Conservation (phyloP, 2,113 vertebrate species). For the Tamias sibiricus region DNA sequence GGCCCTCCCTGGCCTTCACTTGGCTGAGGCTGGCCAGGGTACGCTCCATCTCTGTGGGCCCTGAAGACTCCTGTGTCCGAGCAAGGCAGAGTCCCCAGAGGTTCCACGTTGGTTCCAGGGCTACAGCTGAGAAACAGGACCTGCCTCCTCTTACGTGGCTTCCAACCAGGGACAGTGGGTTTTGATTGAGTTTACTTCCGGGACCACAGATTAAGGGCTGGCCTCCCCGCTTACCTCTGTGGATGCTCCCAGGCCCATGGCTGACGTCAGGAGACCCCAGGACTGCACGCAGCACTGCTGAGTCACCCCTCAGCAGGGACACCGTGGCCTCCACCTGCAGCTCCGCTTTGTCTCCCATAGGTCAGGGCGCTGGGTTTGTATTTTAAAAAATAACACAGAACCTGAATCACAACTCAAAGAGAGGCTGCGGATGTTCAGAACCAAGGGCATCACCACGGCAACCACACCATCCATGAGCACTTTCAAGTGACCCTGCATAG, state of each 20-base stretch:
- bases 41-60: no score
- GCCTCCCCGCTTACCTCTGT: slow-evolving; percentile 74
- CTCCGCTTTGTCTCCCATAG: slow-evolving; percentile 68
- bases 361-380: slow-evolving; percentile 56
- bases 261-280: slow-evolving; percentile 63
- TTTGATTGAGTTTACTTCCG: slow-evolving; percentile 74
- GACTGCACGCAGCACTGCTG: slow-evolving; percentile 60
- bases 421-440: slow-evolving; percentile 74
- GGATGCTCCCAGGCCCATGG: slow-evolving; percentile 80
- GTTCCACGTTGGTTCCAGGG: background rate
- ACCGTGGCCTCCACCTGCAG: slow-evolving; percentile 64
- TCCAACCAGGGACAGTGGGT: slow-evolving; percentile 52
- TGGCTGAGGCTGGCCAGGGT: background rate
- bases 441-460: slow-evolving; percentile 83
- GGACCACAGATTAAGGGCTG: slow-evolving; percentile 72
- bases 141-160: slow-evolving; percentile 59
- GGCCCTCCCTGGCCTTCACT: background rate
- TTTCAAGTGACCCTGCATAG: slow-evolving; percentile 14
- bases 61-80: background rate
- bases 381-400: slow-evolving; percentile 84
- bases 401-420: slow-evolving; percentile 84
- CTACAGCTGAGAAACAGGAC: slow-evolving; percentile 7
- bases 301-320: slow-evolving; percentile 70
- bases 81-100: background rate
- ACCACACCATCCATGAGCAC: slow-evolving; percentile 76